Evolutionary conservation across 2,113 vertebrate genomes (phyloP).

Genomic region (Hepsetus odoe): DNA sequence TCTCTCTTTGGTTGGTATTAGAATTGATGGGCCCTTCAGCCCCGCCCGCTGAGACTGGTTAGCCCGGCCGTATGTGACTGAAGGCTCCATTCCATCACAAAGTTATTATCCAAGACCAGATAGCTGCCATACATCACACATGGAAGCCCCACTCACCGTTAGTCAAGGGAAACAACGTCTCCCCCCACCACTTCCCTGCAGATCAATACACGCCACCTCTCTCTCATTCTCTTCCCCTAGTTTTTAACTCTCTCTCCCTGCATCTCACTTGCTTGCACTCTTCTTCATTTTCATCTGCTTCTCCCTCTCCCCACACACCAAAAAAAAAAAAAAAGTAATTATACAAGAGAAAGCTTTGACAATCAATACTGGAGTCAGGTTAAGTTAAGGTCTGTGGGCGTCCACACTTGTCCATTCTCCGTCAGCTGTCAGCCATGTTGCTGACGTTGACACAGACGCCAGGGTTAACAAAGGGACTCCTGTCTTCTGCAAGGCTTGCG

Average conservation of each 20-base stretch:
- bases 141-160: conserved; percentile 89
- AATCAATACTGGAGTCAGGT: conserved; percentile 85
- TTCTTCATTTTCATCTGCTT: conserved; percentile 61
- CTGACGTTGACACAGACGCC: conserved; percentile 57
- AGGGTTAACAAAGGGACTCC: conserved; percentile 71
- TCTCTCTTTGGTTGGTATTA: conserved; percentile 63
- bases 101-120: conserved; percentile 88
- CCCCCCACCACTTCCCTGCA: conserved; percentile 77
- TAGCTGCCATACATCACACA: conserved; percentile 89
- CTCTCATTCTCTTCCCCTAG: conserved; percentile 38
- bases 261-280: conserved; percentile 59
- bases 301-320: conserved; percentile 62
- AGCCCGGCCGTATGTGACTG: conserved; percentile 61
- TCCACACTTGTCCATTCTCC: conserved; percentile 58
- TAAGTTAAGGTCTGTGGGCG: conserved; percentile 77
- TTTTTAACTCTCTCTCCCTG: conserved; percentile 40
- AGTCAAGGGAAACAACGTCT: conserved; percentile 86
- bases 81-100: conserved; percentile 88
- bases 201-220: conserved; percentile 89
- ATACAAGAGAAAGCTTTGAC: conserved; percentile 90
- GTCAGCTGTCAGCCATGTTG: conserved; percentile 75
- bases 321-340: conserved; percentile 97
- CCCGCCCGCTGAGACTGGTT: conserved; percentile 61
- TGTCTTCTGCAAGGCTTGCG: conserved; percentile 39
- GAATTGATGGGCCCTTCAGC: conserved; percentile 74